Percentiles rank a stretch among this genome's conserved stretches.
These are phyloP conservation scores for Hippopotamyrus pictus DNA, from an alignment of 2,797 vertebrate species.

Conservation along the genomic window DNA sequence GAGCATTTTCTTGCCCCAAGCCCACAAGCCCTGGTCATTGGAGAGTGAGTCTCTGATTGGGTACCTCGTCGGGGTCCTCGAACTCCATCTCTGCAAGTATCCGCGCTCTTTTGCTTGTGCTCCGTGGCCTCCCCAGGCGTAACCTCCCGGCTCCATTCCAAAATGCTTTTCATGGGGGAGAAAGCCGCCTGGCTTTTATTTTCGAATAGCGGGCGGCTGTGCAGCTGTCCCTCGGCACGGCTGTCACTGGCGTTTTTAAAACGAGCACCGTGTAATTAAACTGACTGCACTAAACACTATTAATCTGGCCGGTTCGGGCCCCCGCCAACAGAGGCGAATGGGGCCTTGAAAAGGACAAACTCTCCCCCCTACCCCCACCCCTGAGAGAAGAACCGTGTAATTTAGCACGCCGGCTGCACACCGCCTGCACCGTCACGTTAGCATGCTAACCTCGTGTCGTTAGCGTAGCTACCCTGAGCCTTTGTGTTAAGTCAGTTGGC, in stretches of 20 bases:
- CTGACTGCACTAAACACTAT: slow-evolving; percentile 22
- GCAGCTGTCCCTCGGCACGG: not conserved
- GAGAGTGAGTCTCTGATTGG: not conserved
- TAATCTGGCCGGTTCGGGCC: not conserved
- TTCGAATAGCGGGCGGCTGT: not conserved
- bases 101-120: not conserved
- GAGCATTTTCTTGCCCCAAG: not conserved
- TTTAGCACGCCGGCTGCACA: not conserved
- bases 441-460: not conserved
- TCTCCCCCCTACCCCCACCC: slow-evolving; percentile 5
- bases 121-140: not conserved
- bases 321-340: not conserved
- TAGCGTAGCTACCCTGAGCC: not conserved
- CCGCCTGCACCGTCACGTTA: not conserved
- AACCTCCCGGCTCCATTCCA: not conserved
- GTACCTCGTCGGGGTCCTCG: not conserved
- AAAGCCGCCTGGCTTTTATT: not conserved
- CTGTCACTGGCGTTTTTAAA: not conserved
- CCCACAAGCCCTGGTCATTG: not conserved
- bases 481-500: not conserved
- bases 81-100: not conserved
- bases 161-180: not conserved
- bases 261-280: slow-evolving; percentile 20
- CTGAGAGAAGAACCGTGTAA: not conserved
- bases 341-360: not conserved